phyloP scores from a whole-genome alignment of 2,797 vertebrate genomes.

The Falco concolor region DNA sequence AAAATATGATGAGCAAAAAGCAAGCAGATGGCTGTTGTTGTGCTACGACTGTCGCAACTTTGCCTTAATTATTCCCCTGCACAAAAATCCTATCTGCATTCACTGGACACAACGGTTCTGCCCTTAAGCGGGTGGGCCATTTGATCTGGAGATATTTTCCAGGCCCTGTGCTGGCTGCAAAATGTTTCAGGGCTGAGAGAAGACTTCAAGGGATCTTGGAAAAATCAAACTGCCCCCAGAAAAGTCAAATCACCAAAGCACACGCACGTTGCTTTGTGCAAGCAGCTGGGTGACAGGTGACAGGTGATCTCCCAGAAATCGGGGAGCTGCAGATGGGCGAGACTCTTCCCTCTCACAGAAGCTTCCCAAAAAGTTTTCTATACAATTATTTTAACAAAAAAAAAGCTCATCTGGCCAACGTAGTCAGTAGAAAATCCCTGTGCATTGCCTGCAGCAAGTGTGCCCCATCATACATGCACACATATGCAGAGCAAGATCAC shows the following conservation, averaged over 20 bases:
- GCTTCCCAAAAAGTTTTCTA: not conserved
- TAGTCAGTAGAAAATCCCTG: not conserved
- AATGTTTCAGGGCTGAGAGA: not conserved
- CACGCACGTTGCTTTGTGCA: not conserved
- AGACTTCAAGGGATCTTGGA: not conserved
- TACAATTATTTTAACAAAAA: not conserved
- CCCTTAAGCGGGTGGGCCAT: not conserved
- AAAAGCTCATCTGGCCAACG: not conserved
- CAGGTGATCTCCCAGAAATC: no score
- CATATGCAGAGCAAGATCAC: not conserved
- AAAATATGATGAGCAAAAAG: not conserved
- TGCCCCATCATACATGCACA: not conserved
- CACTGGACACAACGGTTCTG: not conserved
- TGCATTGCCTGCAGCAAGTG: not conserved
- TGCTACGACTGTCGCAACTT: not conserved
- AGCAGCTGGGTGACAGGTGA: no score
- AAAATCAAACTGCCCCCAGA: not conserved
- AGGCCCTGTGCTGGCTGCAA: not conserved
- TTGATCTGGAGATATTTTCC: not conserved
- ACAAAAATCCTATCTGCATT: not conserved
- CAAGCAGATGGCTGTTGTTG: not conserved
- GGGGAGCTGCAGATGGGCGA: not conserved
- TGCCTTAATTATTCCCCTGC: not conserved
- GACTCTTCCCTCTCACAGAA: not conserved
- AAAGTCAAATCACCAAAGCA: rapidly evolving